Conservation (phyloP, 2,888 invertebrate genomes). For the Empis stercorea region DNA sequence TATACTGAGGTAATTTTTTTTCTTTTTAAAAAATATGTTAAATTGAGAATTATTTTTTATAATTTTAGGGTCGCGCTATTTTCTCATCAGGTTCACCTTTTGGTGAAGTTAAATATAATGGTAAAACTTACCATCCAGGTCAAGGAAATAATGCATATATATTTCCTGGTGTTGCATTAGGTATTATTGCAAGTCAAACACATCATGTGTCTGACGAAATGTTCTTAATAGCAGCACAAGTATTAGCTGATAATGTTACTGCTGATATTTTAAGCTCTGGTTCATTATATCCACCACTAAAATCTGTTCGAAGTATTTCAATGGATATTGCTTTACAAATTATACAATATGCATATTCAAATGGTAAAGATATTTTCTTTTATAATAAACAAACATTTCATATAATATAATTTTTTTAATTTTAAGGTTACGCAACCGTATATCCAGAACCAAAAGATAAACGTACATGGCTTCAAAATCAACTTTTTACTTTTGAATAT, state of each 20-base stretch:
- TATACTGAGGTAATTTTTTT: slow-evolving; percentile 68
- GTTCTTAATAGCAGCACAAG: slow-evolving; percentile 90
- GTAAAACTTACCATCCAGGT: slow-evolving; percentile 75
- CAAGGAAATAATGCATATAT: slow-evolving; percentile 98
- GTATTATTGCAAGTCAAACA: slow-evolving; percentile 81
- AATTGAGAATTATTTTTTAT: too few relatives aligned
- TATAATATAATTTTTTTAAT: slow-evolving; percentile 3
- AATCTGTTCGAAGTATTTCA: slow-evolving; percentile 74
- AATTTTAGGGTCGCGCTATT: slow-evolving; percentile 59
- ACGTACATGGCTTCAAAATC: slow-evolving; percentile 52
- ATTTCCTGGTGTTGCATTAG: slow-evolving; percentile 91
- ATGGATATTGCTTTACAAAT: slow-evolving; percentile 78
- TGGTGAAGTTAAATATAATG: slow-evolving; percentile 65
- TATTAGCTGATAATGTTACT: slow-evolving; percentile 66
- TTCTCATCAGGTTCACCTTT: slow-evolving; percentile 97
- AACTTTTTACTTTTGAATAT: slow-evolving; percentile 68
- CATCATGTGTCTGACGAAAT: slow-evolving; percentile 88
- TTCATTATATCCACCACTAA: slow-evolving; percentile 84
- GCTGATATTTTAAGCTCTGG: slow-evolving; percentile 71
- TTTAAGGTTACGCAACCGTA: slow-evolving; percentile 62
- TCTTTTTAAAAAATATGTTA: too few relatives aligned
- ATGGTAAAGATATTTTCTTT: slow-evolving; percentile 43
- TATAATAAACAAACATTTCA: neutral
- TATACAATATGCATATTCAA: slow-evolving; percentile 77
- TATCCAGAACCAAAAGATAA: slow-evolving; percentile 77